Conservation (phyloP, 2,113 vertebrate species). For the Chlorodrepanis virens region DNA sequence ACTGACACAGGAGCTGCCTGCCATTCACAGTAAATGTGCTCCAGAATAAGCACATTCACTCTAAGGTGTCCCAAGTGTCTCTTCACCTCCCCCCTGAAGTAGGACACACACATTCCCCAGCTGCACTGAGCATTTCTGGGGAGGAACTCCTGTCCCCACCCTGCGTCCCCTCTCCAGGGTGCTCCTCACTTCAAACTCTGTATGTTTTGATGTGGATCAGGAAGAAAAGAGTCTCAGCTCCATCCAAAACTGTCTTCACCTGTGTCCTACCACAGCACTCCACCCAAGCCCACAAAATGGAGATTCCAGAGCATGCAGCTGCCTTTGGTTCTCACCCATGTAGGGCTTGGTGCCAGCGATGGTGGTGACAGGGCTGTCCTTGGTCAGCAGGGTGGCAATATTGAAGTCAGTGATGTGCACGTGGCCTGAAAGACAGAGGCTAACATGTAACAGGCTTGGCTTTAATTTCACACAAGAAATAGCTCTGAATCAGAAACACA, state of each 20-base stretch:
- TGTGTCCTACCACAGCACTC: neutral
- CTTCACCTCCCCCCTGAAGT: fast-evolving
- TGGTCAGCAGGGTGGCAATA: slow-evolving; percentile 86
- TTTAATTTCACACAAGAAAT: neutral
- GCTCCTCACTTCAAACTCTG: neutral
- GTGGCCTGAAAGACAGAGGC: slow-evolving; percentile 78
- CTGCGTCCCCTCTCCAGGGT: neutral
- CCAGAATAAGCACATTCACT: neutral
- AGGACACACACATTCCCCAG: fast-evolving
- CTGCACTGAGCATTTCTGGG: too few species aligned
- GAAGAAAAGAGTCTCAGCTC: neutral
- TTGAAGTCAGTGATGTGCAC: slow-evolving; percentile 97
- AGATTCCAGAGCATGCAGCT: fast-evolving
- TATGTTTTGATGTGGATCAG: neutral
- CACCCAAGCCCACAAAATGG: neutral
- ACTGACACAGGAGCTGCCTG: neutral
- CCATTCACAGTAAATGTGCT: neutral
- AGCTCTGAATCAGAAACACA: neutral
- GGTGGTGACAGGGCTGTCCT: slow-evolving; percentile 84
- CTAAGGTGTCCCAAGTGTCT: neutral
- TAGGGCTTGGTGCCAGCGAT: slow-evolving; percentile 97
- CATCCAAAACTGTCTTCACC: neutral
- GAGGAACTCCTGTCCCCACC: neutral
- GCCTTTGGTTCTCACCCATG: slow-evolving; percentile 81
- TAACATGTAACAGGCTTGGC: fast-evolving